A percentile compares a stretch with the other conserved stretches of the same genome.
These are phyloP conservation scores for Frieseomelitta varia DNA, from an alignment of 1,140 invertebrate species.

Conservation along the genomic window DNA sequence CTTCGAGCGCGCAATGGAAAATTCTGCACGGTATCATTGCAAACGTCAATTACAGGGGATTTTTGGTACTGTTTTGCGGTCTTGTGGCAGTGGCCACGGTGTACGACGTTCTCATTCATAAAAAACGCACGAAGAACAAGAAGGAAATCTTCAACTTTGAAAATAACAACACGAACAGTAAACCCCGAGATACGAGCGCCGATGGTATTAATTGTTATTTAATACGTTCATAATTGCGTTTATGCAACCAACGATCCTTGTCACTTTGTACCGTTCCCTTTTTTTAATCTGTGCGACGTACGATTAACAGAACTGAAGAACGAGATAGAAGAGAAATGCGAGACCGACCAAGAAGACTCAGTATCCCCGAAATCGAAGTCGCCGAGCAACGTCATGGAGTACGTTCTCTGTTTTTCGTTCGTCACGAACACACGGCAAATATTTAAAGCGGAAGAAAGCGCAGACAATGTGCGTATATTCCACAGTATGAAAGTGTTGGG, in stretches of 20 bases:
- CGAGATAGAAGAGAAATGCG: conserved; percentile 26
- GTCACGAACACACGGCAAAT: conserved; percentile 77
- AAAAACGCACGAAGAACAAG: conserved; percentile 45
- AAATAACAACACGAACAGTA: conserved; percentile 65
- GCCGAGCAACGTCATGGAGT: conserved; percentile 50
- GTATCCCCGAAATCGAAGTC: background rate
- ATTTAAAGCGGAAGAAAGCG: conserved; percentile 66
- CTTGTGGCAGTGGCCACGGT: conserved; percentile 67
- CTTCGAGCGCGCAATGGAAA: background rate
- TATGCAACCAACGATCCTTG: background rate
- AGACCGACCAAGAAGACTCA: conserved; percentile 46
- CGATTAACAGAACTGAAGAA: conserved; percentile 6
- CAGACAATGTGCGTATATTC: conserved; percentile 71
- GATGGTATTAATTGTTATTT: too few species aligned
- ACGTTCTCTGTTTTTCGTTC: conserved; percentile 79
- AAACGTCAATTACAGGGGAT: conserved; percentile 49
- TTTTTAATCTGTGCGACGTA: background rate
- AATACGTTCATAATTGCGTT: background rate
- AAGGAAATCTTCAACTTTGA: conserved; percentile 43
- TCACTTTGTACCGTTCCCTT: fast-evolving
- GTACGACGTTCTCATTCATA: conserved; percentile 70
- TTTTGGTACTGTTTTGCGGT: conserved; percentile 43
- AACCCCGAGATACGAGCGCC: background rate
- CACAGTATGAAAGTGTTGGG: conserved; percentile 80
- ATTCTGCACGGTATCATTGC: background rate